Evolutionary conservation across 2,888 invertebrate species (phyloP).

Genomic region (Strigamia transsilvanica): DNA sequence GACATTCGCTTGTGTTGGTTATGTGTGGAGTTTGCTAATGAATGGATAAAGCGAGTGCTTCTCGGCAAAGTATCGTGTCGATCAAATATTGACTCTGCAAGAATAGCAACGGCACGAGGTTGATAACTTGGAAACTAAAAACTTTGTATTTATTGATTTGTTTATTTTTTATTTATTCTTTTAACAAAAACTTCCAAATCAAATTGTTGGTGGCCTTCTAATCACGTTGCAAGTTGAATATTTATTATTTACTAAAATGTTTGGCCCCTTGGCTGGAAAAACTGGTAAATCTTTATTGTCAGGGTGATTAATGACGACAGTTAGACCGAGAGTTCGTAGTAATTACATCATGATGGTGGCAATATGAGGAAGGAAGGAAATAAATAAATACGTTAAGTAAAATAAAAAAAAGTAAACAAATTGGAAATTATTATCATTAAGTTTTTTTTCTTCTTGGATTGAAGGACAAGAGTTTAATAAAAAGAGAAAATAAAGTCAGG

Average conservation of each 20-base stretch:
- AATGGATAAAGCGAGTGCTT: not conserved
- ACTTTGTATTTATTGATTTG: not conserved
- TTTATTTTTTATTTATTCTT: too few relatives aligned
- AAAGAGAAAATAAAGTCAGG: not conserved
- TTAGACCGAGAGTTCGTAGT: not conserved
- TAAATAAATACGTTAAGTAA: not conserved
- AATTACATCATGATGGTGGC: conserved; percentile 2
- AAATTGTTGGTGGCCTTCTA: too few relatives aligned
- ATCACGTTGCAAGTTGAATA: not conserved
- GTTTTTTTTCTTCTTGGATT: too few relatives aligned
- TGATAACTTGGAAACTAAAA: not conserved
- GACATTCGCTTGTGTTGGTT: not conserved
- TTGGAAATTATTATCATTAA: not conserved
- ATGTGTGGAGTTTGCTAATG: not conserved
- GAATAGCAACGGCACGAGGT: not conserved
- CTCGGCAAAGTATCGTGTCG: not conserved
- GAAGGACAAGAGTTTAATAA: not conserved
- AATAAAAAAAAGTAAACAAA: not conserved
- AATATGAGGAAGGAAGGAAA: conserved; percentile 1
- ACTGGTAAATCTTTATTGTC: not conserved
- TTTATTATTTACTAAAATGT: not conserved
- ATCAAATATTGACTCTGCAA: conserved; percentile 18
- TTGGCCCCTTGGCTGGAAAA: not conserved
- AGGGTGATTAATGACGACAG: not conserved
- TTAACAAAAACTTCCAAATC: too few relatives aligned